A percentile compares a stretch with the other conserved stretches of the same genome.
phyloP scores from a whole-genome alignment of 2,113 vertebrate species.

The Istiophorus platypterus region DNA sequence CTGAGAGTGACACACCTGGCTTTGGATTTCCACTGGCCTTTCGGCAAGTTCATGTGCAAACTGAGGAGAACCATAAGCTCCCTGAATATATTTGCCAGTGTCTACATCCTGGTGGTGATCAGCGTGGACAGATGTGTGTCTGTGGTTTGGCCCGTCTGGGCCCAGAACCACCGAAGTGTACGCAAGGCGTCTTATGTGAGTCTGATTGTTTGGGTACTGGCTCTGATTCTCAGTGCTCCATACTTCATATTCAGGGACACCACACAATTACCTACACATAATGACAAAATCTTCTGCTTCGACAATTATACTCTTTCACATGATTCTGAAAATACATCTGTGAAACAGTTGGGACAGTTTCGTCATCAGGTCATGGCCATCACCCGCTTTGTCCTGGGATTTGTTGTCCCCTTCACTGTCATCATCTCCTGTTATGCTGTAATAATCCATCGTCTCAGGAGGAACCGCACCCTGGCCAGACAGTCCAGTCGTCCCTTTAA shows the following conservation, averaged over 20 bases:
- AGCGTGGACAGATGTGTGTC: conserved; percentile 88
- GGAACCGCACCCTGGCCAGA: conserved; percentile 81
- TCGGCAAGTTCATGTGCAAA: conserved; percentile 88
- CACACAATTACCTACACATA: neutral
- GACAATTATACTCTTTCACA: conserved; percentile 78
- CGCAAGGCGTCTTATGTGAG: conserved; percentile 79
- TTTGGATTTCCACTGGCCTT: conserved; percentile 86
- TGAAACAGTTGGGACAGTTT: conserved; percentile 61
- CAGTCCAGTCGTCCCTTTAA: conserved; percentile 86
- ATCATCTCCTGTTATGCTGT: conserved; percentile 88
- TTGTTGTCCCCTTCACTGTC: conserved; percentile 87
- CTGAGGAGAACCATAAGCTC: conserved; percentile 79
- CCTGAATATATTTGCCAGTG: conserved; percentile 88
- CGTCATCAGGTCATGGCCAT: conserved; percentile 83
- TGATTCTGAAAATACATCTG: conserved; percentile 62
- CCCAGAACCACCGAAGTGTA: conserved; percentile 86
- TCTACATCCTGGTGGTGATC: conserved; percentile 89
- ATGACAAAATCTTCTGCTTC: conserved; percentile 77
- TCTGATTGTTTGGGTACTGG: conserved; percentile 84
- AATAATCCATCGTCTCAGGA: conserved; percentile 84
- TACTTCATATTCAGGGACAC: conserved; percentile 83
- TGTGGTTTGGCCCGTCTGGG: conserved; percentile 87
- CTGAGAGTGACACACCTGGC: conserved; percentile 83
- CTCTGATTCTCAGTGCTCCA: conserved; percentile 84
- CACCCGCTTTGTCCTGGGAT: conserved; percentile 86